Conservation (phyloP, 2,113 vertebrate genomes). For the Xenopus laevis region DNA sequence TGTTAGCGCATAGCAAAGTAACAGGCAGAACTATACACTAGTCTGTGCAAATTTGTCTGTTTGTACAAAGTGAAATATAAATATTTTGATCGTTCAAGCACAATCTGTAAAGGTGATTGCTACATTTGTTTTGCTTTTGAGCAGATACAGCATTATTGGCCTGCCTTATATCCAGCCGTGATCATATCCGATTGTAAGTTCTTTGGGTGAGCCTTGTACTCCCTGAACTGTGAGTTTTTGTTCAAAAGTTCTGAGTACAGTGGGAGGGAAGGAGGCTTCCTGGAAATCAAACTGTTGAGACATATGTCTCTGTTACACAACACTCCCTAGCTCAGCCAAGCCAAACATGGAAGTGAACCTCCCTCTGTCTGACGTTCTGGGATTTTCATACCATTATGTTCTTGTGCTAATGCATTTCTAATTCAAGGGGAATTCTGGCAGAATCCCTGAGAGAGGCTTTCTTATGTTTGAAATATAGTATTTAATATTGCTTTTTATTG, state of each 20-base stretch:
- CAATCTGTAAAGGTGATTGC: too few relatives aligned
- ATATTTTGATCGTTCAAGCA: too few relatives aligned
- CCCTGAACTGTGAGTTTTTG: conserved; percentile 6
- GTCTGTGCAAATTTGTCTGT: too few relatives aligned
- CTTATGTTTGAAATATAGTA: too few relatives aligned
- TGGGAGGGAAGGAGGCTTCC: conserved; percentile 10
- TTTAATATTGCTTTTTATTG: too few relatives aligned
- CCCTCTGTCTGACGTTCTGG: conserved; percentile 3
- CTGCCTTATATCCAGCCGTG: too few relatives aligned
- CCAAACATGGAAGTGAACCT: conserved; percentile 32
- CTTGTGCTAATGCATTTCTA: conserved; percentile 4
- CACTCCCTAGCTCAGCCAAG: conserved; percentile 17
- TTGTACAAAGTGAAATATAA: too few relatives aligned
- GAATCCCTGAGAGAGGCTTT: background rate
- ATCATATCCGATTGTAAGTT: background rate
- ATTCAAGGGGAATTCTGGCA: background rate
- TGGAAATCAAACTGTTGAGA: conserved; percentile 35
- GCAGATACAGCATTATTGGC: too few relatives aligned
- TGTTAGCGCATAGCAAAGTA: too few relatives aligned
- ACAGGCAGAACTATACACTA: too few relatives aligned
- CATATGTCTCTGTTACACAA: conserved; percentile 29
- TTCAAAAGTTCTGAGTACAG: conserved; percentile 1
- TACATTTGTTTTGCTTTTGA: too few relatives aligned
- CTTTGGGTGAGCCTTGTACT: background rate
- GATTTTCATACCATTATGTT: background rate